Evolutionary conservation across 2,888 invertebrate genomes (phyloP).

Genomic region (Eubasilissa splendida): DNA sequence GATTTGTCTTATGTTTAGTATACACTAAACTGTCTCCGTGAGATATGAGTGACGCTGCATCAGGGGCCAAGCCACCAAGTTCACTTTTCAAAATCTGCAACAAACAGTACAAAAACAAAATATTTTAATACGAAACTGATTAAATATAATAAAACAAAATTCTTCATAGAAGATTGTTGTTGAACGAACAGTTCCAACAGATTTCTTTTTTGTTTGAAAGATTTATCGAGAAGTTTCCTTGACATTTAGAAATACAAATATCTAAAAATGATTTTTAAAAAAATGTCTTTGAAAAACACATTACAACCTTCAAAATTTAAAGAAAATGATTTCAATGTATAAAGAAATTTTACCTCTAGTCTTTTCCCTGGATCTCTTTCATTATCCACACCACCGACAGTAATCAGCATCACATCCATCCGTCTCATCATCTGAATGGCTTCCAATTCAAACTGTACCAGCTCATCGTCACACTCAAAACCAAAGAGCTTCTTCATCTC

Average conservation of each 20-base stretch:
- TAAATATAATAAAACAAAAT: not conserved
- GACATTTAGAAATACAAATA: no score
- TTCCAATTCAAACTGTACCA: conserved; percentile 67
- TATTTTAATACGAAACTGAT: not conserved
- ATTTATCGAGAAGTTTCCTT: no score
- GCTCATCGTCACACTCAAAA: conserved; percentile 64
- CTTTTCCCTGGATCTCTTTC: conserved; percentile 77
- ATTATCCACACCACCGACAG: conserved; percentile 73
- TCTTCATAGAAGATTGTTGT: not conserved
- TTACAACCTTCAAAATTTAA: not conserved
- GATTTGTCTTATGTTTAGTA: conserved; percentile 74
- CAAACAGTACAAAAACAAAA: not conserved
- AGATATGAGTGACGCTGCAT: conserved; percentile 84
- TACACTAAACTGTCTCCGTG: conserved; percentile 84
- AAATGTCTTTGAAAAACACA: not conserved
- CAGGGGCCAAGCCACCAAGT: conserved; percentile 78
- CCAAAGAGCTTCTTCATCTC: conserved; percentile 60
- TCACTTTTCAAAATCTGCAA: conserved; percentile 76
- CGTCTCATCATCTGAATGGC: conserved; percentile 71
- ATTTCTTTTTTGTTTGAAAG: no score
- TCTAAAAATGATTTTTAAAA: no score
- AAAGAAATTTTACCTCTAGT: conserved; percentile 70
- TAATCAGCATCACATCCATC: conserved; percentile 74
- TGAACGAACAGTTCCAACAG: no score
- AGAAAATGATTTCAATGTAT: not conserved